A percentile compares a stretch with the other conserved stretches of the same genome.
phyloP scores from a whole-genome alignment of 1,140 invertebrate genomes.

The Sycophaga agraensis region DNA sequence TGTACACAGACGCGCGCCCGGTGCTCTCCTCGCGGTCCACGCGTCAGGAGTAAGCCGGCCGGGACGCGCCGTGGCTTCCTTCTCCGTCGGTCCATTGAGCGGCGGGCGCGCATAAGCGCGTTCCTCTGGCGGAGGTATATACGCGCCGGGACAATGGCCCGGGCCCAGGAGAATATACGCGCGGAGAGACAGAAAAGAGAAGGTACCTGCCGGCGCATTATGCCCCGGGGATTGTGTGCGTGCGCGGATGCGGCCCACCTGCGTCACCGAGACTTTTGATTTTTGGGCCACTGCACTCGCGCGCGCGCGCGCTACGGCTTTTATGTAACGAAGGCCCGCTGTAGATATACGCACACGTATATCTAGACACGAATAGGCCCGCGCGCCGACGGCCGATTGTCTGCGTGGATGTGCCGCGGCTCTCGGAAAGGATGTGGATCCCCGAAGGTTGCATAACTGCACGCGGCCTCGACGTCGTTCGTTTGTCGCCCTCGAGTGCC shows the following conservation, averaged over 20 bases:
- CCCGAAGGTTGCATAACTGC: too few species aligned
- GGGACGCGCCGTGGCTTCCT: conserved; percentile 9
- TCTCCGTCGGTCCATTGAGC: conserved; percentile 42
- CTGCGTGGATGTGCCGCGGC: too few species aligned
- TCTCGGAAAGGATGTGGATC: too few species aligned
- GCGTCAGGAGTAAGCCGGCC: background rate
- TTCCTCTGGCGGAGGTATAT: too few species aligned
- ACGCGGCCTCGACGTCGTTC: too few species aligned
- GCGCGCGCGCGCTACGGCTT: background rate
- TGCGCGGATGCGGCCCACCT: conserved; percentile 39
- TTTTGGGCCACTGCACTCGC: conserved; percentile 45
- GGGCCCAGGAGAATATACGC: background rate
- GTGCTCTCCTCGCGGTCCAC: background rate
- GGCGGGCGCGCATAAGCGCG: conserved; percentile 19
- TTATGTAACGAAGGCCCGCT: too few species aligned
- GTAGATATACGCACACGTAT: too few species aligned
- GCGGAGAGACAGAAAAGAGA: conserved; percentile 17
- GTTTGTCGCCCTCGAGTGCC: too few species aligned
- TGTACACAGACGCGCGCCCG: background rate
- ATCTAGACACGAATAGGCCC: too few species aligned
- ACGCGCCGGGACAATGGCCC: conserved; percentile 11
- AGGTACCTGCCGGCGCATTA: conserved; percentile 47
- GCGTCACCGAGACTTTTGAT: conserved; percentile 52
- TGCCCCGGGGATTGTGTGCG: conserved; percentile 3
- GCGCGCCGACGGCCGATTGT: too few species aligned